Conservation (phyloP, 2,888 invertebrate species). For the Serrognathus titanus region DNA sequence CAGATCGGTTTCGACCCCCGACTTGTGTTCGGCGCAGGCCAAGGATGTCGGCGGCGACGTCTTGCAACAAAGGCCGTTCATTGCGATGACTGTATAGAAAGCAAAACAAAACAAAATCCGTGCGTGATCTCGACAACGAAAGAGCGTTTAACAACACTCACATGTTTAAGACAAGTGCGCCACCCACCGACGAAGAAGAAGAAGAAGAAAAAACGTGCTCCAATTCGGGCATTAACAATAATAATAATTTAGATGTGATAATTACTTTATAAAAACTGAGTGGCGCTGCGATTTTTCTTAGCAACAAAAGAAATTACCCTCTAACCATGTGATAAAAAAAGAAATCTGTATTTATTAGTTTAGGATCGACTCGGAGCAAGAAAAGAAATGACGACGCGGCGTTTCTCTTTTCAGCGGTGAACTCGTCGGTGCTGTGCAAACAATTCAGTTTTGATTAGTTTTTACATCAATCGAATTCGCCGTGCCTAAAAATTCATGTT, state of each 20-base stretch:
- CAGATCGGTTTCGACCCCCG: constrained; percentile 53
- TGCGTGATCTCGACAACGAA: constrained; percentile 11
- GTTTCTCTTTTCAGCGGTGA: too few species aligned
- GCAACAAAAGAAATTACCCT: too few species aligned
- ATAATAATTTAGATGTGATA: neutral
- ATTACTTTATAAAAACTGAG: neutral
- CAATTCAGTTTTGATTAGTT: too few species aligned
- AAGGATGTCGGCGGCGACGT: constrained; percentile 48
- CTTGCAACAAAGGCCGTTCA: constrained; percentile 50
- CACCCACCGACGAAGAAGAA: neutral
- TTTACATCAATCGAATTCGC: too few species aligned
- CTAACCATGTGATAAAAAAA: too few species aligned
- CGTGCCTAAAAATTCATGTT: too few species aligned
- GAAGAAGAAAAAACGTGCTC: neutral
- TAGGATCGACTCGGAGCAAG: too few species aligned
- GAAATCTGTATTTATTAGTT: too few species aligned
- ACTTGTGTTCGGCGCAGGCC: constrained; percentile 55
- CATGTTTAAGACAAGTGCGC: neutral
- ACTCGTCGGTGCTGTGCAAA: too few species aligned
- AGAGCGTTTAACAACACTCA: neutral
- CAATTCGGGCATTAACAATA: neutral
- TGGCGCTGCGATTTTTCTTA: too few species aligned
- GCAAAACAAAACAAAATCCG: constrained; percentile 8
- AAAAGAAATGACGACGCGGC: too few species aligned
- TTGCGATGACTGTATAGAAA: constrained; percentile 57